Conservation (phyloP, 92 coral and sea anemone species). For the Umimayanthus kanabou region DNA sequence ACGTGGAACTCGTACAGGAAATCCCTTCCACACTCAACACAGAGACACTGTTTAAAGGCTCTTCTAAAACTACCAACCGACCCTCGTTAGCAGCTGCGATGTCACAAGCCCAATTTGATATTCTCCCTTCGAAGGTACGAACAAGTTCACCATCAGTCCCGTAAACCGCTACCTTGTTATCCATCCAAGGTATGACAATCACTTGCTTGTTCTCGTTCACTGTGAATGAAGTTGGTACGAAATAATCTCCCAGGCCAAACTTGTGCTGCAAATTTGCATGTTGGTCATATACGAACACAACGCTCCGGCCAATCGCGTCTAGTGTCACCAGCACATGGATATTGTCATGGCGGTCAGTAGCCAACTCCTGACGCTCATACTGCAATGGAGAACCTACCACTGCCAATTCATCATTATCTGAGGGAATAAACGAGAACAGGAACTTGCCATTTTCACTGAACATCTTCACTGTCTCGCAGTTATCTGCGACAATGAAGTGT, state of each 20-base stretch:
- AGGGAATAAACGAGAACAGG: neutral
- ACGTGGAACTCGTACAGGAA: neutral
- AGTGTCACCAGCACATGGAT: neutral
- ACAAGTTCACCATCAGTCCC: neutral
- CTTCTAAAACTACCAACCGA: neutral
- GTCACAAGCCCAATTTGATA: neutral
- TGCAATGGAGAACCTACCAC: too few relatives aligned
- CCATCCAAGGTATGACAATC: neutral
- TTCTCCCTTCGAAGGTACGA: neutral
- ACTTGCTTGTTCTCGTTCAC: slow-evolving; percentile 20
- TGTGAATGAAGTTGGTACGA: neutral
- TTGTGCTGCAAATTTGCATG: slow-evolving; percentile 22
- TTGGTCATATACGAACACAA: neutral
- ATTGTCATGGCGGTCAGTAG: slow-evolving; percentile 20
- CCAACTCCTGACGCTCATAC: neutral
- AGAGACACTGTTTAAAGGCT: neutral
- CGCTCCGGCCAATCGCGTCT: neutral
- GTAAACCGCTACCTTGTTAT: neutral
- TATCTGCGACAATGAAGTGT: slow-evolving; percentile 42
- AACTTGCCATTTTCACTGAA: slow-evolving; percentile 44
- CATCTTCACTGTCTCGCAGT: slow-evolving; percentile 13
- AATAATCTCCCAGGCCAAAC: neutral
- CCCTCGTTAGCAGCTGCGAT: slow-evolving; percentile 30
- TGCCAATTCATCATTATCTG: neutral
- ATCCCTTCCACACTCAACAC: slow-evolving; percentile 25